These are phyloP conservation scores for Sebastes vulpes DNA, from an alignment of 2,797 vertebrate species.

Conservation along the genomic window DNA sequence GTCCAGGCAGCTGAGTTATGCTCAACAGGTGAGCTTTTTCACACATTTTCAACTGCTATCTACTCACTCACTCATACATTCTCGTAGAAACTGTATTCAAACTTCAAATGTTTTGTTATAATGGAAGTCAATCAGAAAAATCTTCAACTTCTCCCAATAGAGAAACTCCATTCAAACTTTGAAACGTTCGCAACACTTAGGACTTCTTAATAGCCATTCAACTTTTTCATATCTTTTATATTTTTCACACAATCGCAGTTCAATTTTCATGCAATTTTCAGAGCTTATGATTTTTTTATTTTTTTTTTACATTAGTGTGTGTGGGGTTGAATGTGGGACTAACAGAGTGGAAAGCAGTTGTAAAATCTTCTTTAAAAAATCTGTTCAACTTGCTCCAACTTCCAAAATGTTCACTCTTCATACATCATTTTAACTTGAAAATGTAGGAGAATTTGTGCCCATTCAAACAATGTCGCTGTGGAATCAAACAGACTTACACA, in stretches of 20 bases:
- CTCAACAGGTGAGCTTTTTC: slow-evolving; percentile 89
- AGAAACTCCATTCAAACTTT: neutral
- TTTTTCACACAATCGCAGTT: no score
- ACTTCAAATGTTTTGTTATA: neutral
- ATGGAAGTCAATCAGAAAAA: neutral
- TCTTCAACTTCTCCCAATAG: neutral
- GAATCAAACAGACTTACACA: neutral
- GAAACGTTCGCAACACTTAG: neutral
- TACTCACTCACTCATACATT: neutral
- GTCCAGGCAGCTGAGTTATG: slow-evolving; percentile 88
- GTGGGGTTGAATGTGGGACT: no score
- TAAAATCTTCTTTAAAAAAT: neutral
- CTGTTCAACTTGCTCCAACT: neutral
- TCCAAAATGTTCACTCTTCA: neutral
- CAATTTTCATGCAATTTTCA: neutral
- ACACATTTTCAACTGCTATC: neutral
- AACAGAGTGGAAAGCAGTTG: neutral
- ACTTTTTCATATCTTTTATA: neutral
- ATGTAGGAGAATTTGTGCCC: neutral
- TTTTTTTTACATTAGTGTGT: no score
- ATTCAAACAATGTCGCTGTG: neutral
- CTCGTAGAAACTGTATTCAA: neutral
- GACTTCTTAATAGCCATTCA: neutral
- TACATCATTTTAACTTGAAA: neutral
- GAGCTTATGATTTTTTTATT: neutral